Conservation (phyloP, 2,113 vertebrate genomes). For the Asarcornis scutulata region DNA sequence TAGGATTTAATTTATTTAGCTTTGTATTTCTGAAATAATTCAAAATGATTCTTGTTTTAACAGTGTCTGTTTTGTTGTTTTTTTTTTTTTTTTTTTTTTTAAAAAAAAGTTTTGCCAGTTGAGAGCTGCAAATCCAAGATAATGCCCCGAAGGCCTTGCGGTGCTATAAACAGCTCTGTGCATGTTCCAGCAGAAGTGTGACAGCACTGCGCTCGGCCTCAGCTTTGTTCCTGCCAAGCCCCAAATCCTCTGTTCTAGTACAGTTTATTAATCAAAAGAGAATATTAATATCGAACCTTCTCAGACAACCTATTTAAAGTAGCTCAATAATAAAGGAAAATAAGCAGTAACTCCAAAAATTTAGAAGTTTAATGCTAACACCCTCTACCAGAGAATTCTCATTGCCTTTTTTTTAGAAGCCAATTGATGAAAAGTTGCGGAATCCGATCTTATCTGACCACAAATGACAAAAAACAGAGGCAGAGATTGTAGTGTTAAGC, state of each 20-base stretch:
- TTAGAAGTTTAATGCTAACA: neutral
- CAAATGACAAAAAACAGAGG: neutral
- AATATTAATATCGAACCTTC: neutral
- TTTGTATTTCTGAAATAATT: slow-evolving; percentile 33
- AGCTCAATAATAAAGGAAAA: neutral
- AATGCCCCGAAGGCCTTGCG: neutral
- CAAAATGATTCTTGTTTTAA: slow-evolving; percentile 23
- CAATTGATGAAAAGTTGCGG: neutral
- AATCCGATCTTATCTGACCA: neutral
- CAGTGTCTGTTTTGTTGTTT: neutral
- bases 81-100: no score
- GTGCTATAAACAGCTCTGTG: neutral
- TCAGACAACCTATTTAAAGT: neutral
- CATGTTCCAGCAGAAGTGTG: neutral
- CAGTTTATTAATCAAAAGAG: neutral
- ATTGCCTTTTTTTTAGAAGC: neutral
- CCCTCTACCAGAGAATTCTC: neutral
- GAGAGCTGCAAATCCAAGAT: neutral
- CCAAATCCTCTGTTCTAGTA: neutral
- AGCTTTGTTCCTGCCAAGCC: neutral
- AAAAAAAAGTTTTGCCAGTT: neutral
- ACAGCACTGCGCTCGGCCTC: neutral
- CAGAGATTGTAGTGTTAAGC: neutral
- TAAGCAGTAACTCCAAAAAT: neutral
- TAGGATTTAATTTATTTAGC: slow-evolving; percentile 27